Percentiles rank a stretch among this genome's conserved stretches.
Evolutionary conservation across 2,888 invertebrate species (phyloP).

Genomic region (Acanthosoma haemorrhoidale): DNA sequence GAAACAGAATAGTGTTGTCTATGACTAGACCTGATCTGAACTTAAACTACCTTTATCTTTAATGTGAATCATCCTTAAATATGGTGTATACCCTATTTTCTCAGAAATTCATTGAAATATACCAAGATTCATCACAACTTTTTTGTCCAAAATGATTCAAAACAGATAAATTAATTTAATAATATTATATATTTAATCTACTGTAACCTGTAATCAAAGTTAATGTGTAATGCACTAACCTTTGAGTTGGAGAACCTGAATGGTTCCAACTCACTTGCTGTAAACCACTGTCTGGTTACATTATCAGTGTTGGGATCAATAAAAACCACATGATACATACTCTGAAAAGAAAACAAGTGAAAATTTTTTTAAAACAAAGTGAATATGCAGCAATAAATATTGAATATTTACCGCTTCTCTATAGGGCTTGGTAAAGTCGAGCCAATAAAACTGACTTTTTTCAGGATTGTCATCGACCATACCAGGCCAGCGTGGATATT

Average conservation of each 20-base stretch:
- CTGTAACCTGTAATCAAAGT: too few species aligned
- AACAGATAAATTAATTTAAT: background rate
- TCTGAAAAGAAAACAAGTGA: background rate
- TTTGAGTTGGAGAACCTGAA: background rate
- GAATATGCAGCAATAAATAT: background rate
- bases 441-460: conserved; percentile 55
- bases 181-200: too few species aligned
- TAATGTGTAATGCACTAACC: too few species aligned
- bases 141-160: background rate
- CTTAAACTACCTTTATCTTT: background rate
- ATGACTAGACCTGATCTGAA: too few species aligned
- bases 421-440: conserved; percentile 39
- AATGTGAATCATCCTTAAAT: too few species aligned
- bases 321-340: background rate
- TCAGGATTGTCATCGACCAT: conserved; percentile 66
- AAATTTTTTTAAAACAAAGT: too few species aligned
- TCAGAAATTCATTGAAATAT: background rate
- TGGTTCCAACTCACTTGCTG: conserved; percentile 35
- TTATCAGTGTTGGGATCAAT: background rate
- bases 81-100: too few species aligned
- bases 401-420: background rate
- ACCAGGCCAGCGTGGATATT: conserved; percentile 68
- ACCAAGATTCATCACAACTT: background rate
- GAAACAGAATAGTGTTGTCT: too few species aligned
- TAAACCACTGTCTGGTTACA: conserved; percentile 20